phyloP scores from a whole-genome alignment of 1,140 invertebrate genomes.

The Zaprionus africanus region DNA sequence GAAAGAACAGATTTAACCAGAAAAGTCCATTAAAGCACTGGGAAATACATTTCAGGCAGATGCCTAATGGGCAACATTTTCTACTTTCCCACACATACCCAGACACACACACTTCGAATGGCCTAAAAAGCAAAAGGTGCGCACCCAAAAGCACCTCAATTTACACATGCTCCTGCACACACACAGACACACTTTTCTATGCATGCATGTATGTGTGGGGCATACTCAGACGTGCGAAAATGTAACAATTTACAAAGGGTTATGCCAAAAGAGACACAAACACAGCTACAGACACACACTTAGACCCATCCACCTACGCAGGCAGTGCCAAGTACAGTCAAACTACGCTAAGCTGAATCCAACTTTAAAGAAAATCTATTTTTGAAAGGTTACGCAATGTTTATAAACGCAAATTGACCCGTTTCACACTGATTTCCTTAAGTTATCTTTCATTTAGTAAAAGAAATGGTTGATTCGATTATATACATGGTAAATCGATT shows the following conservation, averaged over 20 bases:
- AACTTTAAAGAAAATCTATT: background rate
- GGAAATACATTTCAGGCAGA: conserved; percentile 65
- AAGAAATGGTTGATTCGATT: background rate
- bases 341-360: conserved; percentile 5
- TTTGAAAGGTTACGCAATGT: too few species aligned
- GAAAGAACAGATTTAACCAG: conserved; percentile 59
- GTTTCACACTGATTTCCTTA: background rate
- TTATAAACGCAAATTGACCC: too few species aligned
- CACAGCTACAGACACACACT: conserved; percentile 25
- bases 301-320: background rate
- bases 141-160: conserved; percentile 64
- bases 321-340: conserved; percentile 2
- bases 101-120: conserved; percentile 38
- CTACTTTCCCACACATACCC: conserved; percentile 16
- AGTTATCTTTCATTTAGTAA: background rate
- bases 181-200: conserved; percentile 25
- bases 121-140: conserved; percentile 55
- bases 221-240: conserved; percentile 71
- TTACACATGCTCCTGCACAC: conserved; percentile 39
- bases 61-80: conserved; percentile 62
- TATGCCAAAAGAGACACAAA: conserved; percentile 51
- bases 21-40: conserved; percentile 77
- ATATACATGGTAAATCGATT: background rate
- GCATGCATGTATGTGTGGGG: conserved; percentile 29
- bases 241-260: conserved; percentile 76